A percentile compares a stretch with the other conserved stretches of the same genome.
phyloP scores from a whole-genome alignment of 2,113 vertebrate genomes.

The Aix galericulata region DNA sequence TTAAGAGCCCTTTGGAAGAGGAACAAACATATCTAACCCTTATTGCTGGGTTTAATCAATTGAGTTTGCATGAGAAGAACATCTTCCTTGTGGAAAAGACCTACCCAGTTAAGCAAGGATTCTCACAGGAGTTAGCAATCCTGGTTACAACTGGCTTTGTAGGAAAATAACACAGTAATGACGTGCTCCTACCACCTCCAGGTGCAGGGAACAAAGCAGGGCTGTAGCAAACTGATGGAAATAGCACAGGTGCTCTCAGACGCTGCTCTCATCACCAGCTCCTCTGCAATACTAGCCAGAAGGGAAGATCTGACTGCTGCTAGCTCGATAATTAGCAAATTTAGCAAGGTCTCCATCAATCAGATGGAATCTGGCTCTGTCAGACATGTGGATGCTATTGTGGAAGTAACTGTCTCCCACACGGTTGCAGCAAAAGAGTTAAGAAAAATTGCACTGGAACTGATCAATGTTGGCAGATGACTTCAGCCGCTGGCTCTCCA shows the following conservation, averaged over 20 bases:
- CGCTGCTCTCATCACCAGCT: neutral
- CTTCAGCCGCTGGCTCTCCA: neutral
- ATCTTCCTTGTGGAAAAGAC: neutral
- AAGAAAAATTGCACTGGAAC: neutral
- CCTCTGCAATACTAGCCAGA: neutral
- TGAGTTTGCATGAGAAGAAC: neutral
- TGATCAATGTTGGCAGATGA: neutral
- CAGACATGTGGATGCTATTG: rapidly evolving
- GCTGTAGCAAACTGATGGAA: neutral
- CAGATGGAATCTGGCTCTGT: neutral
- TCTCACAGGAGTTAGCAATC: neutral
- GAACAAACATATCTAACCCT: neutral
- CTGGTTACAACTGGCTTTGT: neutral
- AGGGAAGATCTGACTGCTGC: neutral
- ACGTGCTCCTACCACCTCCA: neutral
- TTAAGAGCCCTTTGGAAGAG: neutral
- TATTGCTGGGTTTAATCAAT: neutral
- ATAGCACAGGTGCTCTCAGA: neutral
- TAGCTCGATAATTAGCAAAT: neutral
- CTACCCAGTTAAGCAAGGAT: neutral
- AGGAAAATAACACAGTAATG: neutral
- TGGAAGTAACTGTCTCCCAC: neutral
- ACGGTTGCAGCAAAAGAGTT: neutral
- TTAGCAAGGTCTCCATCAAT: neutral
- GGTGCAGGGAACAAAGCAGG: neutral